Evolutionary conservation across 2,888 invertebrate species (phyloP), one percentile per base, ranked within the genome.

Genomic region (Coecobrya sp.): DNA sequence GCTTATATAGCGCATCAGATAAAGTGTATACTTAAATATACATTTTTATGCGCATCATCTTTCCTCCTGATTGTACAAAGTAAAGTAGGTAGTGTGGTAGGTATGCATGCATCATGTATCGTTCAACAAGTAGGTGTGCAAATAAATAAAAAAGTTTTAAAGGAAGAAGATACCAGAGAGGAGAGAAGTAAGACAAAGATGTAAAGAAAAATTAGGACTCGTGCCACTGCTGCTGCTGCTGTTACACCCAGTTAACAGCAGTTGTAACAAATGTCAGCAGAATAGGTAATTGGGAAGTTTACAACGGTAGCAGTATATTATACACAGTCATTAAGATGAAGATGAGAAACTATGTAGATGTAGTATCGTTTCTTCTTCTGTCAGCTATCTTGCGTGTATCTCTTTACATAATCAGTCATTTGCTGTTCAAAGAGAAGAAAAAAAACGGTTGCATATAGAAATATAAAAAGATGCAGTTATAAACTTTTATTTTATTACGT

Each of bases 171-270:
- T 65, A 68, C 25, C 3, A 45, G 45, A 42, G 10, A n/a, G 19
- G 59, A 13, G 0, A 68, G 22, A 73, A 86, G 76, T 76, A 62
- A 86, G 76, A 42, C 73, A 73, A 68, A 86, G 86, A 36, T 85
- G 85, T 27, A 42, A 42, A 76, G 65, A 86, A 68, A 59, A 36
- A 36, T 36, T 68, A 68, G 86, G 65, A 49, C 65, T 86, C 59
- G 65, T 86, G 73, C 59, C 73, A 55, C 52, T 86, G 13, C 52
- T 45, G 0, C 36, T n/a, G 68, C 19, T 45, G 65, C 11, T 42
- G 76, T 62, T 16, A 11, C 11, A 45, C 45, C 5, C 5, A 45
- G n/a, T 16, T 13, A 52, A 13, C n/a, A 52, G 8, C 52, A 52
- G 52, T 2, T 52, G 13, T 52, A 10, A 52, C 19, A 59, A 19